phyloP scores from a whole-genome alignment of 2,797 vertebrate species.

The Glossophaga mutica region DNA sequence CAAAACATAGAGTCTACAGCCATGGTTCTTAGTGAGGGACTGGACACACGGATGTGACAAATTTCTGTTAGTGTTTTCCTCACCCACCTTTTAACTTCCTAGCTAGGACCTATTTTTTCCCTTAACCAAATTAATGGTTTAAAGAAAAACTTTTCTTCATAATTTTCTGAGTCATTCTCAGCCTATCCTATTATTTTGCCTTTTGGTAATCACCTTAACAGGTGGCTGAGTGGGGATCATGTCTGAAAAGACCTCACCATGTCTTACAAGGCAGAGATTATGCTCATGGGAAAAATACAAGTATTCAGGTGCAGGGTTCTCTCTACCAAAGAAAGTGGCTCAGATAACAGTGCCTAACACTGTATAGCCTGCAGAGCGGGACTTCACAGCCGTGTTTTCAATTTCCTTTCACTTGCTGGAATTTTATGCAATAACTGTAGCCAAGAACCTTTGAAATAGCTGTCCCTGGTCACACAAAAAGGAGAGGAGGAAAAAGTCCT shows the following conservation, averaged over 20 bases:
- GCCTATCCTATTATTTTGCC: neutral
- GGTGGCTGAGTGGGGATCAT: neutral
- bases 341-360: neutral
- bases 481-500: conserved; percentile 1
- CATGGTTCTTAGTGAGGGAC: conserved; percentile 24
- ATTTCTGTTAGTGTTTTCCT: conserved; percentile 9
- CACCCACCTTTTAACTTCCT: neutral
- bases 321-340: neutral
- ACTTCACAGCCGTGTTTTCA: neutral
- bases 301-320: neutral
- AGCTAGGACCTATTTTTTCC: neutral
- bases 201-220: neutral
- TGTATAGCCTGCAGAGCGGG: neutral
- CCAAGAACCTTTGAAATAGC: conserved; percentile 21
- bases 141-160: conserved; percentile 30
- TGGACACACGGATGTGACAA: neutral
- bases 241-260: conserved; percentile 19
- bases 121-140: neutral
- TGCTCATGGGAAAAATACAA: neutral
- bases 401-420: neutral
- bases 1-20: neutral
- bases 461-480: conserved; percentile 41
- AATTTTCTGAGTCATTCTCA: neutral
- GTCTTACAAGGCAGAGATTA: conserved; percentile 9
- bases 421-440: conserved; percentile 11